phyloP scores from a whole-genome alignment of 1,140 invertebrate species.

The Philaenus spumarius region DNA sequence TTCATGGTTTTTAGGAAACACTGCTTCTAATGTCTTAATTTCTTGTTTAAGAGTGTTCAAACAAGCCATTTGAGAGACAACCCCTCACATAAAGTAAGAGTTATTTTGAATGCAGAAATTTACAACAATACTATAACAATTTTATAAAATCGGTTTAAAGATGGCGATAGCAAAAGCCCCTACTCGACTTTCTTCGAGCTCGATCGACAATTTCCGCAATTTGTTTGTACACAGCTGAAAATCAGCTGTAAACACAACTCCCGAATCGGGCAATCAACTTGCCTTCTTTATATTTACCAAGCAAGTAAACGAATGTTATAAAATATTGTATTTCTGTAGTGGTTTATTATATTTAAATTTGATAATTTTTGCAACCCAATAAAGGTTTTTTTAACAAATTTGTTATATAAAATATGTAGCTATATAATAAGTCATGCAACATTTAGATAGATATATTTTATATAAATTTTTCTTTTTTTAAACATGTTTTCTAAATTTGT shows the following conservation, averaged over 20 bases:
- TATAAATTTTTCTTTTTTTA: too few relatives aligned
- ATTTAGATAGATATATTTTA: too few relatives aligned
- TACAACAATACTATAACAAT: not conserved
- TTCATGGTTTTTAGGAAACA: conserved; percentile 93
- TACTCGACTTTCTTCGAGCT: not conserved
- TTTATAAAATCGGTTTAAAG: not conserved
- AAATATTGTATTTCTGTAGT: too few relatives aligned
- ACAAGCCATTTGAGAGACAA: conserved; percentile 81
- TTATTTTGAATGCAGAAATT: not conserved
- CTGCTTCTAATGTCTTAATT: conserved; percentile 91
- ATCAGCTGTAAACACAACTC: not conserved
- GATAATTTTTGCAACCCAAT: too few relatives aligned
- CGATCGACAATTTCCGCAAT: not conserved
- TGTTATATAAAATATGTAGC: too few relatives aligned
- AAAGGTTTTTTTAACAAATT: too few relatives aligned
- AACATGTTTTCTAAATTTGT: too few relatives aligned
- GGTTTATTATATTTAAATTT: too few relatives aligned
- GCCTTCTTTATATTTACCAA: too few relatives aligned
- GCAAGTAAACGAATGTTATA: too few relatives aligned
- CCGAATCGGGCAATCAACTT: too few relatives aligned
- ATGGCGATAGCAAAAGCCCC: conserved; percentile 1
- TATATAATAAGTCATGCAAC: too few relatives aligned
- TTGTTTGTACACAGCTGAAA: not conserved
- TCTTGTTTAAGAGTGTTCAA: conserved; percentile 95
- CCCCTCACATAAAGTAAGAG: conserved; percentile 10